Evolutionary conservation across 2,797 vertebrate genomes (phyloP).

Genomic region (Ataeniobius toweri): DNA sequence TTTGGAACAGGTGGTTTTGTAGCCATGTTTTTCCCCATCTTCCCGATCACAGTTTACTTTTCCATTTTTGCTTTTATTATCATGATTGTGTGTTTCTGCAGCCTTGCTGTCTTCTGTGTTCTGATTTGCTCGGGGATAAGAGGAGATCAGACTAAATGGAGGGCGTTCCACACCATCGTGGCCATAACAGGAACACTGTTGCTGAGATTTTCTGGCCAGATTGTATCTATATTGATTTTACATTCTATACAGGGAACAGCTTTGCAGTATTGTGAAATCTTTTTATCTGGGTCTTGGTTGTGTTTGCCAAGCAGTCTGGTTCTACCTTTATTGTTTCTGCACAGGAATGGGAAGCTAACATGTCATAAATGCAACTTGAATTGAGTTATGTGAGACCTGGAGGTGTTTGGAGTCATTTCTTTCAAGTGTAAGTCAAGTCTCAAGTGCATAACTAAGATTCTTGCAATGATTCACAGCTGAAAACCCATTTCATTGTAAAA

Average conservation of each 20-base stretch:
- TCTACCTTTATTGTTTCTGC: constrained; percentile 8
- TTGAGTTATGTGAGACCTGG: not conserved
- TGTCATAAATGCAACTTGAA: not conserved
- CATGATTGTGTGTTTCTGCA: accelerated
- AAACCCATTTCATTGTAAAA: too few species aligned
- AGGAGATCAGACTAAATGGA: constrained; percentile 21
- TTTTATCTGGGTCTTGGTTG: not conserved
- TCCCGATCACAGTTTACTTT: accelerated
- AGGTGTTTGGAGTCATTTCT: not conserved
- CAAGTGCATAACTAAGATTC: not conserved
- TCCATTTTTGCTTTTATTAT: accelerated
- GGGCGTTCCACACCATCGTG: constrained; percentile 13
- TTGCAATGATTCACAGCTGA: not conserved
- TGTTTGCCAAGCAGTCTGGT: constrained; percentile 13
- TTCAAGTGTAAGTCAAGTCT: not conserved
- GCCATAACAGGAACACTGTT: not conserved
- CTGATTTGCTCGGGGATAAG: not conserved
- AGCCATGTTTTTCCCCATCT: accelerated
- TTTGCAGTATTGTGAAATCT: accelerated
- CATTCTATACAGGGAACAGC: not conserved
- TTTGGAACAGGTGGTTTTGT: accelerated
- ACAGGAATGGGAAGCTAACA: not conserved
- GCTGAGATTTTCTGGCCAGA: not conserved
- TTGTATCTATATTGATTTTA: not conserved
- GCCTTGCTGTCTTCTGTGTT: constrained; percentile 13